Conservation (phyloP, 2,113 vertebrate species). For the Chrysemys picta region DNA sequence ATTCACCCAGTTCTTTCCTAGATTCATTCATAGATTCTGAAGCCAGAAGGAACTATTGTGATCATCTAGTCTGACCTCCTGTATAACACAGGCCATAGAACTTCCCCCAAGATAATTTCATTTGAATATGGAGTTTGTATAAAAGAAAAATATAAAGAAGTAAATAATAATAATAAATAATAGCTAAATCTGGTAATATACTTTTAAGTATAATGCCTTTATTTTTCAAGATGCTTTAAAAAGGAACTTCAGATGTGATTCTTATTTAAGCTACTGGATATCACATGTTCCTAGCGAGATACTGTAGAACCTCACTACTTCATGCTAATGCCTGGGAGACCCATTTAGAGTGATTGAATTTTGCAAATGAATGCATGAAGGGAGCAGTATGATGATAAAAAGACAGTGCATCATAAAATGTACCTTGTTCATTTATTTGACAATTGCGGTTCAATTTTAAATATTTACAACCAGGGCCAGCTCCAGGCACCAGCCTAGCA, state of each 20-base stretch:
- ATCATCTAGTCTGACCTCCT: neutral
- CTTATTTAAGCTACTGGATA: neutral
- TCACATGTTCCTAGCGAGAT: slow-evolving; percentile 14
- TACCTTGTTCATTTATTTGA: neutral
- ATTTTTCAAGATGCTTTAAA: neutral
- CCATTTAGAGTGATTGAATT: neutral
- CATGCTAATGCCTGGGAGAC: neutral
- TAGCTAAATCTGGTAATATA: neutral
- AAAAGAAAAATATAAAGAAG: neutral
- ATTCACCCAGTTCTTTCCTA: neutral
- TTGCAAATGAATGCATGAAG: neutral
- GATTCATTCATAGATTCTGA: neutral
- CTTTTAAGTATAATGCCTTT: neutral
- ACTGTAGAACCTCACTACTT: neutral
- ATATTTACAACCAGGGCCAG: neutral
- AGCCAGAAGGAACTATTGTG: neutral
- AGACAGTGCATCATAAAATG: neutral
- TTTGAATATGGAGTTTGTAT: neutral
- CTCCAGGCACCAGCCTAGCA: too few species aligned
- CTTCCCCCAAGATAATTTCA: neutral
- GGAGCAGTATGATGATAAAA: neutral
- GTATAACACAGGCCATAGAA: neutral
- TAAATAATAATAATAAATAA: neutral
- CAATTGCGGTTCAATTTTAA: slow-evolving; percentile 19
- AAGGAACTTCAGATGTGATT: neutral